Evolutionary conservation across 1,140 invertebrate genomes (phyloP).

Genomic region (Trachymyrmex septentrionalis): DNA sequence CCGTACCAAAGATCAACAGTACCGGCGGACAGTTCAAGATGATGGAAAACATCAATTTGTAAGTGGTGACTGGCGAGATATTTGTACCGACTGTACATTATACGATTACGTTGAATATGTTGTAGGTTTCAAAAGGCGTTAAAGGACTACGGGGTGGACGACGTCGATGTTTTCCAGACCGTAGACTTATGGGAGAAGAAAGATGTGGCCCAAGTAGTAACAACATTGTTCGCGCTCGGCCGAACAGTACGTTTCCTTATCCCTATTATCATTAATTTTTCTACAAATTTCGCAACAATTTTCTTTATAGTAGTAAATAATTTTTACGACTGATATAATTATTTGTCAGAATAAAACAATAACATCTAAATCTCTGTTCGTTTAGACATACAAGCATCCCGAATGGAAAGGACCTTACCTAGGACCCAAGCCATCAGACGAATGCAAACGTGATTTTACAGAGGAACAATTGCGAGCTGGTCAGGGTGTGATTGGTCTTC

Average conservation of each 20-base stretch:
- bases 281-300: neutral
- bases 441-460: constrained; percentile 95
- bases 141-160: constrained; percentile 94
- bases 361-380: constrained; percentile 57
- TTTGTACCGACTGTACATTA: neutral
- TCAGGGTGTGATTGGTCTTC: constrained; percentile 94
- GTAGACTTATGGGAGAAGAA: constrained; percentile 97
- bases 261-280: neutral
- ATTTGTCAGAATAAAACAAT: neutral
- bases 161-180: constrained; percentile 97
- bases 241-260: constrained; percentile 90
- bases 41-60: constrained; percentile 97
- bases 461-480: constrained; percentile 95
- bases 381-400: constrained; percentile 93
- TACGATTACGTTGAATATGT: too few species aligned
- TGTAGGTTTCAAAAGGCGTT: constrained; percentile 95
- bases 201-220: constrained; percentile 95
- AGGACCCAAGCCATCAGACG: constrained; percentile 94
- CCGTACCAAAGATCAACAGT: constrained; percentile 94
- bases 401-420: constrained; percentile 95
- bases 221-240: constrained; percentile 95
- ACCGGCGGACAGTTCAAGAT: constrained; percentile 96
- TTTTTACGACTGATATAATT: neutral
- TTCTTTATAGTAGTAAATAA: neutral
- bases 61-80: constrained; percentile 81